These are phyloP conservation scores for Halotydeus destructor DNA, from an alignment of 1,140 invertebrate species.

Conservation along the genomic window DNA sequence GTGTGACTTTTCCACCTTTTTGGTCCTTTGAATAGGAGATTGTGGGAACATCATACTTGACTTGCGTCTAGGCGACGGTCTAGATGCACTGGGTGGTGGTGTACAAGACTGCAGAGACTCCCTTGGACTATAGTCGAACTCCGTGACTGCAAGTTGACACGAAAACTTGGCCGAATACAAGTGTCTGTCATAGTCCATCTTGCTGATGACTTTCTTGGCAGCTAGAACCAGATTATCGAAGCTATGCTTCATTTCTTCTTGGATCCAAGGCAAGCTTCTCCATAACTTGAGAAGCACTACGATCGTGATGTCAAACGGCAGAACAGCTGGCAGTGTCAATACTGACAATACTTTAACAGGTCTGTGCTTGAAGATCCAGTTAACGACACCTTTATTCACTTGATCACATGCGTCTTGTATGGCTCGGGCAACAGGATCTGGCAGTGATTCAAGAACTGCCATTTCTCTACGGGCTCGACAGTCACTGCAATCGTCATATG, in stretches of 20 bases:
- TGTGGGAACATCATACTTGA: no score
- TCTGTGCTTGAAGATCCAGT: conserved; percentile 63
- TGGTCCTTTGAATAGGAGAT: no score
- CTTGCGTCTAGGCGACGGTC: no score
- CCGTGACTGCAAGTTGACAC: conserved; percentile 42
- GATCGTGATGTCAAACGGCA: conserved; percentile 56
- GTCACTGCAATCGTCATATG: conserved; percentile 16
- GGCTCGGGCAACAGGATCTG: conserved; percentile 29
- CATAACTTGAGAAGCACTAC: conserved; percentile 14
- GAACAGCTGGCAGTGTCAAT: conserved; percentile 54
- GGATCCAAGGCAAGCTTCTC: conserved; percentile 9
- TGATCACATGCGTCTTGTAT: conserved; percentile 78
- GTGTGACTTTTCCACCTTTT: conserved; percentile 9
- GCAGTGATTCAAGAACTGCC: conserved; percentile 20
- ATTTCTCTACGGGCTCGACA: conserved; percentile 15
- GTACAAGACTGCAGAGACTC: no score
- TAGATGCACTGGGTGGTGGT: background rate
- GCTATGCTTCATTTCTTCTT: conserved; percentile 7
- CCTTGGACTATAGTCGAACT: conserved; percentile 27
- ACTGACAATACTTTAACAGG: conserved; percentile 54
- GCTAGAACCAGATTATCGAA: conserved; percentile 11
- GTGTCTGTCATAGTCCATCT: conserved; percentile 5
- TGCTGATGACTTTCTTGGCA: conserved; percentile 4
- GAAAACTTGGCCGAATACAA: conserved; percentile 23
- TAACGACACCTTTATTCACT: conserved; percentile 66